These are phyloP conservation scores for Lichenostomus cassidix DNA, from an alignment of 2,113 vertebrate species.

Conservation along the genomic window DNA sequence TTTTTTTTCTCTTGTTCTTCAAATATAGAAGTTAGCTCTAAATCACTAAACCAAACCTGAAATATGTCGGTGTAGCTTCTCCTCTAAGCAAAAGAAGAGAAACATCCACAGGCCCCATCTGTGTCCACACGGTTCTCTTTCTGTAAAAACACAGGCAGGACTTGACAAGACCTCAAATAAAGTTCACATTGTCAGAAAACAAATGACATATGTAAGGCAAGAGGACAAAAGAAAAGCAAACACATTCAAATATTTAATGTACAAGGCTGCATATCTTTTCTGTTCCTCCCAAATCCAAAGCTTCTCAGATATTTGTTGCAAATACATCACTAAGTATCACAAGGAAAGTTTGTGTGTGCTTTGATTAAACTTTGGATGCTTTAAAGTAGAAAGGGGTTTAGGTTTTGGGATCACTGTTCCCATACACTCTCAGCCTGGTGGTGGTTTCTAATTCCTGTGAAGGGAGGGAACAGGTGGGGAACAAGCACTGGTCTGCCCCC, in stretches of 20 bases:
- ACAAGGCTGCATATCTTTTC: not conserved
- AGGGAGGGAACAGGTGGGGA: not conserved
- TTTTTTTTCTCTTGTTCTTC: not conserved
- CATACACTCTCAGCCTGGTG: not conserved
- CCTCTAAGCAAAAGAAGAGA: not conserved
- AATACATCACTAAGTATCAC: not conserved
- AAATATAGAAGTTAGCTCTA: not conserved
- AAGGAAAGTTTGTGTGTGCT: not conserved
- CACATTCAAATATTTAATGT: slow-evolving; percentile 34
- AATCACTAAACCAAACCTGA: not conserved
- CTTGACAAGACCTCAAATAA: slow-evolving; percentile 1
- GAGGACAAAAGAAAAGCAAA: slow-evolving; percentile 21
- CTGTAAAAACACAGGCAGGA: not conserved
- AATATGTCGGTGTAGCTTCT: not conserved
- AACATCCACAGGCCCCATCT: not conserved
- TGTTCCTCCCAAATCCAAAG: not conserved
- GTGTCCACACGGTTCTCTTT: not conserved
- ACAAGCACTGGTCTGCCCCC: not conserved
- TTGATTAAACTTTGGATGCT: not conserved
- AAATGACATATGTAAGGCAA: slow-evolving; percentile 25
- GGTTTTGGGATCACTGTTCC: not conserved
- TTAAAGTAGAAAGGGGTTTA: not conserved
- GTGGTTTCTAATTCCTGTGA: not conserved
- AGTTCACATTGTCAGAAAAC: slow-evolving; percentile 10
- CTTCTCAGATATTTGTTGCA: not conserved